phyloP scores from a whole-genome alignment of 2,888 invertebrate genomes.

The Heliconius sara region DNA sequence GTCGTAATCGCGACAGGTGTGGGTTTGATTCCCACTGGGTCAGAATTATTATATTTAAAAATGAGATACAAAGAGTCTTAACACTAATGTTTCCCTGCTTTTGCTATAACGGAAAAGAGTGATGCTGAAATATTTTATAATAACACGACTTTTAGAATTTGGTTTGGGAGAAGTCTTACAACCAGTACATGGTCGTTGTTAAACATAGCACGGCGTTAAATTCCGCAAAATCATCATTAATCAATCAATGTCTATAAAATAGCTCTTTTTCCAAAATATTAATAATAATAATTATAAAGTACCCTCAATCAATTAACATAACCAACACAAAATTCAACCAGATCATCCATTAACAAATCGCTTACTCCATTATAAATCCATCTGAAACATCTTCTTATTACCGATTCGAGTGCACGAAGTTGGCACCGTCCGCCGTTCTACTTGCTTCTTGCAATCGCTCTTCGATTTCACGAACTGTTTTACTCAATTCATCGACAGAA shows the following conservation, averaged over 20 bases:
- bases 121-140: neutral
- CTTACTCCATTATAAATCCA: slow-evolving; percentile 27
- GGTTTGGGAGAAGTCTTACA: too few relatives aligned
- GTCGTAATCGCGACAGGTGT: too few relatives aligned
- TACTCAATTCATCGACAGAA: slow-evolving; percentile 24
- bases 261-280: neutral
- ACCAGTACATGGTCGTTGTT: too few relatives aligned
- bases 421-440: slow-evolving; percentile 34
- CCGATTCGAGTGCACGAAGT: slow-evolving; percentile 26
- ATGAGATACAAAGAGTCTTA: neutral
- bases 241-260: too few relatives aligned
- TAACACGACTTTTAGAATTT: too few relatives aligned
- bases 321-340: neutral
- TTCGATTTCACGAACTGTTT: slow-evolving; percentile 32
- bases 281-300: neutral
- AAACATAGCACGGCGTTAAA: too few relatives aligned
- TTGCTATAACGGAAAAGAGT: neutral
- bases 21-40: too few relatives aligned
- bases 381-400: slow-evolving; percentile 18
- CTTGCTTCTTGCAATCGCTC: slow-evolving; percentile 30
- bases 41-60: too few relatives aligned
- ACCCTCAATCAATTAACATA: neutral
- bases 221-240: too few relatives aligned
- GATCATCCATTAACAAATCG: slow-evolving; percentile 2
- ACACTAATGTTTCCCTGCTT: neutral